phyloP scores from a whole-genome alignment of 2,113 vertebrate genomes.

The Chlamydotis undulata region DNA sequence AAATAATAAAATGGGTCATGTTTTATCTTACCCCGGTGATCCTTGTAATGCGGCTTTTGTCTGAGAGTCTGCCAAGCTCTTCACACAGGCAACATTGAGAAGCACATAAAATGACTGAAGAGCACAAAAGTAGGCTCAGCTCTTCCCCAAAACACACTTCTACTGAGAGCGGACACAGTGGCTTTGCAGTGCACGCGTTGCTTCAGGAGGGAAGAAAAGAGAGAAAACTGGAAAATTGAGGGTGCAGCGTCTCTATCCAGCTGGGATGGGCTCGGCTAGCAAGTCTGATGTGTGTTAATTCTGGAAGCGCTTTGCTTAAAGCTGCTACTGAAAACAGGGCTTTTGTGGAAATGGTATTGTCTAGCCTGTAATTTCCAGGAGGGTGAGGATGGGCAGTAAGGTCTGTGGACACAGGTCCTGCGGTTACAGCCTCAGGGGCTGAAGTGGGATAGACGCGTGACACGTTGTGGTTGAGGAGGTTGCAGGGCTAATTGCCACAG shows the following conservation, averaged over 20 bases:
- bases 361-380: background rate
- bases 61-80: constrained; percentile 50
- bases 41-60: constrained; percentile 45
- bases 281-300: background rate
- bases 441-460: background rate
- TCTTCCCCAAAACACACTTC: fast-evolving
- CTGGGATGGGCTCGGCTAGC: background rate
- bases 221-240: background rate
- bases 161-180: fast-evolving
- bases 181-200: background rate
- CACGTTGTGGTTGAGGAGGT: background rate
- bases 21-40: constrained; percentile 65
- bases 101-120: background rate
- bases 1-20: constrained; percentile 67
- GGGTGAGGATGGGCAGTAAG: background rate
- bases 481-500: background rate
- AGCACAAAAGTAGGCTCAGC: background rate
- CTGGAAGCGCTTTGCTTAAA: background rate
- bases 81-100: constrained; percentile 27
- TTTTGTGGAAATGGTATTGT: background rate
- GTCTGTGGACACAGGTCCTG: background rate
- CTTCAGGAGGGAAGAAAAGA: background rate
- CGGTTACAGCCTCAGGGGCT: background rate
- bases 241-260: background rate
- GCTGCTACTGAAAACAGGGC: background rate